Base-by-base conservation (phyloP, 2,797 vertebrate species). In the Mareca strepera region DNA sequence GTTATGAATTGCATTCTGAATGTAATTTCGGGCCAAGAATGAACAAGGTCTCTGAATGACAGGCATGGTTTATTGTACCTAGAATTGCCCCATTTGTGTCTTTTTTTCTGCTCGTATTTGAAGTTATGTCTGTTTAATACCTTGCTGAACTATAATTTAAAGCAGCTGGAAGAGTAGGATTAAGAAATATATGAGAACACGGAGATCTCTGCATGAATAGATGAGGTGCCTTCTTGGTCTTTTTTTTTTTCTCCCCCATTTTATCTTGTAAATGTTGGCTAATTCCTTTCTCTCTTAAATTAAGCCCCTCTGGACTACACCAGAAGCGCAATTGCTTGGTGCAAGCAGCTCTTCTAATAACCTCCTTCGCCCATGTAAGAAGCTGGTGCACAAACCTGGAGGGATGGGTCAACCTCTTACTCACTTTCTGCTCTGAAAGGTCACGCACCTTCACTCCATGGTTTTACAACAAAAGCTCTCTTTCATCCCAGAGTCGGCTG, bases 71-170 rank as follows among this genome's bases (percentile, higher is more conserved):
- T 95, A 96, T 90, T 82, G 72, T 62, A 93, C 60, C 70, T 86
- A 84, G 56, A 92, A 93, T 52, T 94, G 64, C 43, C 53, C 90
- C 86, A 90, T 92, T 93, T 91, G 64, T 74, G 83, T 92, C 82
- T 55, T 70, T 96, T 84, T 84, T 78, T 41, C 56, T 86, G 50
- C 56, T 82, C 68, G 23, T 93, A 58, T 86, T 94, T 72, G 68
- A 95, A 94, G 93, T 93, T 88, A 95, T 86, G 78, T 85, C 93
- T 94, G 72, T 80, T 96, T 95, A 96, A 96, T 93, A 94, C 75
- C 62, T 94, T 87, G 50, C 72, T 82, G 75, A 82, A 64, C 90
- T 66, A 72, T 90, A 92, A 93, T 93, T 96, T 93, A 94, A 85
- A 95, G 68, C 72, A 78, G 50, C 59, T 75, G 64, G 83, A 94